Conservation (phyloP, 2,888 invertebrate species). For the Danaus chrysippus region DNA sequence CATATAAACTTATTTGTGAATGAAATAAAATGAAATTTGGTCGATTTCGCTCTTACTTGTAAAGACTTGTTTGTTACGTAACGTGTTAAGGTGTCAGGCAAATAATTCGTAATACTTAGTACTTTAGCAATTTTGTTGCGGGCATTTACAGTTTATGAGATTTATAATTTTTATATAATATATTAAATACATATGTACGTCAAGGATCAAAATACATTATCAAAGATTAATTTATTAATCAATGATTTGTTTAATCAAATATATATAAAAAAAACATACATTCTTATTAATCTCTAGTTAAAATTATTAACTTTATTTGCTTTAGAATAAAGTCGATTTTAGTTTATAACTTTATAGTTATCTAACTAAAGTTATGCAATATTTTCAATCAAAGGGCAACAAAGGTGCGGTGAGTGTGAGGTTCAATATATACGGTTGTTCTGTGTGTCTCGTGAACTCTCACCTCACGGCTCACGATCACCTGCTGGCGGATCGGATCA, state of each 20-base stretch:
- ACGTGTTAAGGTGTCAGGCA: neutral
- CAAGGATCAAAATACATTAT: no score
- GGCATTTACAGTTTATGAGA: neutral
- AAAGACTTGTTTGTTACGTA: slow-evolving; percentile 15
- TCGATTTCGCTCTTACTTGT: neutral
- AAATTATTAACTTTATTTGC: neutral
- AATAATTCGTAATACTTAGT: neutral
- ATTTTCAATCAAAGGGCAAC: slow-evolving; percentile 86
- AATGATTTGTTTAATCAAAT: no score
- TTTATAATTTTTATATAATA: neutral
- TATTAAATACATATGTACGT: no score
- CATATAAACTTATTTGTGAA: neutral
- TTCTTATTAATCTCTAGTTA: no score
- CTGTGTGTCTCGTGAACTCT: slow-evolving; percentile 91
- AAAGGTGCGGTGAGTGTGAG: slow-evolving; percentile 96
- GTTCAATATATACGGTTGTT: slow-evolving; percentile 92
- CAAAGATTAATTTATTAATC: no score
- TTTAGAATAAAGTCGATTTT: neutral
- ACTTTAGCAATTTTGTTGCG: neutral
- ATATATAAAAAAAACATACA: no score
- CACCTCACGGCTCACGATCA: slow-evolving; percentile 95
- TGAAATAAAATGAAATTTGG: neutral
- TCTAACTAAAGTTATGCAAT: no score
- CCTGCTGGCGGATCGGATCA: slow-evolving; percentile 88
- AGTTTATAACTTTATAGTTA: slow-evolving; percentile 4